These are phyloP conservation scores for Alviniconcha strummeri DNA, from an alignment of 2,888 invertebrate genomes.

Conservation along the genomic window DNA sequence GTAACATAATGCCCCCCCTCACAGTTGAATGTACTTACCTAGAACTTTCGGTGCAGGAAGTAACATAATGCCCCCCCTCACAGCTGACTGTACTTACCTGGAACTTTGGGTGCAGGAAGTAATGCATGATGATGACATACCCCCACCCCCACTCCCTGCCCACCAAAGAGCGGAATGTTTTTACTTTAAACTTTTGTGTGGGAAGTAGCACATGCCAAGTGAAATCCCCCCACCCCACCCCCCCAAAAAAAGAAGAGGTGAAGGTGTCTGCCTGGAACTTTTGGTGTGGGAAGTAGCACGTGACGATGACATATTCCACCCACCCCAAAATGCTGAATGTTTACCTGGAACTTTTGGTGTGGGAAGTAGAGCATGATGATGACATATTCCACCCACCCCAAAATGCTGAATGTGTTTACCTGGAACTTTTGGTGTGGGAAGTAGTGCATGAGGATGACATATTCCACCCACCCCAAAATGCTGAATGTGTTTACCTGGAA, in stretches of 20 bases:
- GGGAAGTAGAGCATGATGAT: constrained; percentile 93
- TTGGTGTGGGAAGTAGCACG: constrained; percentile 91
- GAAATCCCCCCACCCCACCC: too few species aligned
- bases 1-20: too few species aligned
- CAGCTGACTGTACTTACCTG: constrained; percentile 76
- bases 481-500: constrained; percentile 80
- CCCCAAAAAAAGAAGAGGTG: too few species aligned
- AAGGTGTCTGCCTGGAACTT: constrained; percentile 81
- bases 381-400: constrained; percentile 72
- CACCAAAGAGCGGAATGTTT: too few species aligned
- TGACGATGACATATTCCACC: constrained; percentile 81
- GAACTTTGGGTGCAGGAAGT: constrained; percentile 34
- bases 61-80: too few species aligned
- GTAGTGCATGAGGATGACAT: constrained; percentile 91
- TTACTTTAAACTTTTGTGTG: background rate
- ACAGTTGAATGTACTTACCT: too few species aligned
- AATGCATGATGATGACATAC: too few species aligned
- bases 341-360: constrained; percentile 86
- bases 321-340: background rate
- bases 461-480: too few species aligned
- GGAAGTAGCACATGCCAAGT: background rate
- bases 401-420: constrained; percentile 75
- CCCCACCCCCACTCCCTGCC: too few species aligned
- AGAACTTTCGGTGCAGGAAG: too few species aligned
- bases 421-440: constrained; percentile 87